Evolutionary conservation across 35 echinoderm and acorn worm genomes (phyloP).

Genomic region (Heliocidaris tuberculata): DNA sequence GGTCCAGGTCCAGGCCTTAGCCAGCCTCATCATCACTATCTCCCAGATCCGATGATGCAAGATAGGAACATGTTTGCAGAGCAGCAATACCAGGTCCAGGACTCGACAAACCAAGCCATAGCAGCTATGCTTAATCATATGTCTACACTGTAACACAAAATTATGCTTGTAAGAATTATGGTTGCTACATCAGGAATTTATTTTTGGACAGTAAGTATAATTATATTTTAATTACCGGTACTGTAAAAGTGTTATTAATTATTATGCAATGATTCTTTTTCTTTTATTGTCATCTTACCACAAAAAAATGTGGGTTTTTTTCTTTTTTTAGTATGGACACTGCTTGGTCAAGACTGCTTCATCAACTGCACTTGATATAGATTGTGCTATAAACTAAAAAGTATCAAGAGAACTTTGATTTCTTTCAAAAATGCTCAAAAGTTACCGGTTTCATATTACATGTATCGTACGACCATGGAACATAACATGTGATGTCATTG

Average conservation of each 20-base stretch:
- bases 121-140: constrained; percentile 43
- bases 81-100: constrained; percentile 9
- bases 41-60: constrained; percentile 30
- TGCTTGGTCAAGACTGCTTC: no score
- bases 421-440: no score
- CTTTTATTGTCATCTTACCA: not conserved
- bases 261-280: not conserved
- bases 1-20: constrained; percentile 18
- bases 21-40: not conserved
- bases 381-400: no score
- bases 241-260: not conserved
- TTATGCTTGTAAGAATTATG: not conserved
- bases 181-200: not conserved
- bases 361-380: no score
- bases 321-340: no score
- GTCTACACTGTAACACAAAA: not conserved
- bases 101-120: constrained; percentile 26
- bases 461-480: not conserved
- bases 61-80: constrained; percentile 23
- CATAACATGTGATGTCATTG: not conserved
- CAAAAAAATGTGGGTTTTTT: not conserved
- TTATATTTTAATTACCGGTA: not conserved
- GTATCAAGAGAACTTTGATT: no score
- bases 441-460: no score
- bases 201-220: not conserved